Evolutionary conservation across 2,888 invertebrate genomes (phyloP).

Genomic region (Eudemis profundana): DNA sequence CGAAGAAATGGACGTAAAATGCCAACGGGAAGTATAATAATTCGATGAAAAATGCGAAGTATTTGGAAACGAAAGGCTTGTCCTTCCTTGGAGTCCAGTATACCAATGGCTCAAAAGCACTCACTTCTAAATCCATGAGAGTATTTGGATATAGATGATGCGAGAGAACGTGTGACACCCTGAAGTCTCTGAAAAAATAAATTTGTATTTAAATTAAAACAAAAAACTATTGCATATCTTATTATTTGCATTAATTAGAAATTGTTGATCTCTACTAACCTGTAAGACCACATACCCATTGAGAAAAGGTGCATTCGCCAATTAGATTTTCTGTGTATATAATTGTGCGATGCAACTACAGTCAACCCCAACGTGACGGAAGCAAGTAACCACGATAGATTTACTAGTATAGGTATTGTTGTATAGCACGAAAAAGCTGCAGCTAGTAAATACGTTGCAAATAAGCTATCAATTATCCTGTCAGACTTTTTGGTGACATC

Average conservation of each 20-base stretch:
- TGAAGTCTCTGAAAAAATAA: constrained; percentile 86
- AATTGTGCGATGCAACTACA: constrained; percentile 89
- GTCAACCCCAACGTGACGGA: constrained; percentile 85
- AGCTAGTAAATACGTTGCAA: constrained; percentile 66
- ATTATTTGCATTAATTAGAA: not conserved
- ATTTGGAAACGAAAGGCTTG: constrained; percentile 72
- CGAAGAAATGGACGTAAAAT: constrained; percentile 67
- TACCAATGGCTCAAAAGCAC: constrained; percentile 88
- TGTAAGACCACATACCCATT: constrained; percentile 87
- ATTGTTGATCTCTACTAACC: constrained; percentile 62
- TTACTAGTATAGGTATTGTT: constrained; percentile 59
- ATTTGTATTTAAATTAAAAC: not conserved
- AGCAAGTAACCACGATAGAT: constrained; percentile 61
- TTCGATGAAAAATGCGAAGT: constrained; percentile 78
- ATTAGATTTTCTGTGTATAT: constrained; percentile 90
- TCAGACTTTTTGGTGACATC: constrained; percentile 54
- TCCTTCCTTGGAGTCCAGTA: constrained; percentile 88
- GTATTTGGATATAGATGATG: constrained; percentile 94
- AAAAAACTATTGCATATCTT: not conserved
- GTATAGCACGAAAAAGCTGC: constrained; percentile 64
- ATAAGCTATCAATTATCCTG: constrained; percentile 69
- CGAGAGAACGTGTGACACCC: constrained; percentile 91
- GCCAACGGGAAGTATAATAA: constrained; percentile 65
- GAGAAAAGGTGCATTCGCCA: constrained; percentile 93
- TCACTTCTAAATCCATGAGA: constrained; percentile 89